Conservation (phyloP, 1,140 invertebrate species). For the Bombus terrestris region DNA sequence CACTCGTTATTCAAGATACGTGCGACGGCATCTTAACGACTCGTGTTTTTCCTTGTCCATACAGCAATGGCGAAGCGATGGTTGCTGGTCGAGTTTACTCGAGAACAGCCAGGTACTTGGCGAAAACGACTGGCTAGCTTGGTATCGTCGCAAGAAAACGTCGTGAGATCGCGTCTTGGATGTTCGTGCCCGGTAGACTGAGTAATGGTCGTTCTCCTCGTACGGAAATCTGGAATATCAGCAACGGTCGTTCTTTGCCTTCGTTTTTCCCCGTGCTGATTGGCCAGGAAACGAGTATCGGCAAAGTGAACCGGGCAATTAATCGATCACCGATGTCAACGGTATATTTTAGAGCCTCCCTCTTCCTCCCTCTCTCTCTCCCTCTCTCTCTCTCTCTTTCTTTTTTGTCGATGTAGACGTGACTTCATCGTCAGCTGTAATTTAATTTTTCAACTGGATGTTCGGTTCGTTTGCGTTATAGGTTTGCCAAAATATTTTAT, state of each 20-base stretch:
- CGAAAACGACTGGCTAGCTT: constrained; percentile 22
- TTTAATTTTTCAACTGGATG: background rate
- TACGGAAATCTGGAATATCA: constrained; percentile 63
- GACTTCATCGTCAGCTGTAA: too few species aligned
- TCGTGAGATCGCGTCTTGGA: constrained; percentile 40
- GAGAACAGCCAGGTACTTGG: constrained; percentile 13
- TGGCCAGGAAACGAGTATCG: constrained; percentile 21
- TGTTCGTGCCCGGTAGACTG: constrained; percentile 45
- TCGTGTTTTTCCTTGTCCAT: constrained; percentile 55
- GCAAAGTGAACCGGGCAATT: constrained; percentile 8
- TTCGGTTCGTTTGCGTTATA: constrained; percentile 6
- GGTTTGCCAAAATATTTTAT: background rate
- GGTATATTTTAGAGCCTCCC: constrained; percentile 1
- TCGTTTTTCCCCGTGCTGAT: constrained; percentile 8
- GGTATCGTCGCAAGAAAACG: constrained; percentile 39
- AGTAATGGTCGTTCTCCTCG: constrained; percentile 55
- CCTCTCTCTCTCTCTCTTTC: background rate
- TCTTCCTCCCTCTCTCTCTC: background rate
- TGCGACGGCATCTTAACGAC: constrained; percentile 42
- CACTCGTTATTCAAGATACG: constrained; percentile 28
- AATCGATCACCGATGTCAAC: constrained; percentile 32
- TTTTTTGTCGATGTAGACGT: background rate
- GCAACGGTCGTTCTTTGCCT: background rate
- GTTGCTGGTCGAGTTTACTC: constrained; percentile 19
- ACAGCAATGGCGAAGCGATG: constrained; percentile 31